Evolutionary conservation across 2,888 invertebrate genomes (phyloP), one percentile per base, ranked within the genome.

Genomic region (Lamellibrachia satsuma): DNA sequence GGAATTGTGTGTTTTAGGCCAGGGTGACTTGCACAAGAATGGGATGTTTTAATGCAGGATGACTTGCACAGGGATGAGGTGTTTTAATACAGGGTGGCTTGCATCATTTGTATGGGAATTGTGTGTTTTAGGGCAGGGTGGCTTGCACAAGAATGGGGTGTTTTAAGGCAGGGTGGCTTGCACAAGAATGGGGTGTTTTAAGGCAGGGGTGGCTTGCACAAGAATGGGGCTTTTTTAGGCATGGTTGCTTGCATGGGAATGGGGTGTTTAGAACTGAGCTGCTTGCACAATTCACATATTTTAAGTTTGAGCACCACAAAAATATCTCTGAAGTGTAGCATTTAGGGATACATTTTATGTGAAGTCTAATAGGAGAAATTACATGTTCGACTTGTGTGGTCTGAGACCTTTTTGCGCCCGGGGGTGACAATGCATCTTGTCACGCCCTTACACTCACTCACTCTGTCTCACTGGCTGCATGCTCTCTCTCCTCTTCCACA

Each of bases 401-500:
- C 75, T 4, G 75, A 15, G 3, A 22, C 22, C 6, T 91, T 39
- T 15, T 52, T 3, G 3, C 11, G 39, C 52, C 11, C 11, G n/a
- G 11, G 11, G 3, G 52, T 91, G 51, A 52, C 52, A 15, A 11
- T 91, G 91, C 51, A 15, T 91, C 91, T 91, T 91, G 39, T 91
- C 9, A 52, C 91, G 9, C 52, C 27, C 52, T 75, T 6, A 22
- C 91, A 52, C 91, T 2, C 90, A 15, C 90, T 91, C 51, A 52
- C 91, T 6, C 91, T 7, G 3, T 91, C 91, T 90, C 90, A 22
- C 90, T 90, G 15, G 15, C 91, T 91, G 51, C 91, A 52, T 52
- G 51, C 91, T 91, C 91, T 91, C 39, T 91, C 52, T 52, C 39
- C 90, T n/a, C 52, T 52, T 91, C 90, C 75, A 75, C 75, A 75